Evolutionary conservation across 2,797 vertebrate species (phyloP), one percentile per base, ranked within the genome.

Genomic region (Sebastes flavidus): DNA sequence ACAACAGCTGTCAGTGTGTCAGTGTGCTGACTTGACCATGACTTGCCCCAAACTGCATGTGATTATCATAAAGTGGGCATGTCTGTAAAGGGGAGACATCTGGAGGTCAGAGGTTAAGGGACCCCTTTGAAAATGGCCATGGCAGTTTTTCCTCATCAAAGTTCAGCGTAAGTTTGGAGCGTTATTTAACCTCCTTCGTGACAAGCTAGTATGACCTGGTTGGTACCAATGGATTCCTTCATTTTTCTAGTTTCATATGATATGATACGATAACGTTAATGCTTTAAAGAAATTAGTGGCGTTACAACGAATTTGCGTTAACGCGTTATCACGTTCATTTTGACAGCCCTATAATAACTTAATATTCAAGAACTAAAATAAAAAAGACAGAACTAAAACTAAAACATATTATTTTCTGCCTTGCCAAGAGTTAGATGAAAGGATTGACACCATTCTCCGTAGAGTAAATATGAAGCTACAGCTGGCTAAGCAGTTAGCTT

Each of bases 151-250:
- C 6, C 1, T 18, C 0, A 0, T 1, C 42, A 46, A 18, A 0
- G 13, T 46, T 46, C 2, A 18, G 42, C 16, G 0, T 0, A 46
- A 16, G 42, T 46, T 42, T 46, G 0, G 42, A 46, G 42, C 3
- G 1, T 46, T 46, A 46, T 46, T 0, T 46, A 0, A 0, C 16
- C 0, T 46, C 0, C 42, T 46, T 0, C 0, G 0, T 8, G 42
- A 46, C 42, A 46, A 18, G 0, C 16, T 46, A 42, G 38, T 42
- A 46, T 4, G 0, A 18, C 3, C 18, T 18, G 1, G 42, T 46
- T 18, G 42, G 42, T 46, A 46, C 16, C 16, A 46, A 18, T 46
- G 42, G 42, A 18, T 46, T 0, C 42, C 42, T 46, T 46, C 0
- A 1, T 0, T 42, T 16, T 16, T 42, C 0, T 16, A 42, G 38